Percentiles rank a stretch among this genome's conserved stretches.
phyloP scores from a whole-genome alignment of 2,113 vertebrate genomes.

The Pampusana beccarii region DNA sequence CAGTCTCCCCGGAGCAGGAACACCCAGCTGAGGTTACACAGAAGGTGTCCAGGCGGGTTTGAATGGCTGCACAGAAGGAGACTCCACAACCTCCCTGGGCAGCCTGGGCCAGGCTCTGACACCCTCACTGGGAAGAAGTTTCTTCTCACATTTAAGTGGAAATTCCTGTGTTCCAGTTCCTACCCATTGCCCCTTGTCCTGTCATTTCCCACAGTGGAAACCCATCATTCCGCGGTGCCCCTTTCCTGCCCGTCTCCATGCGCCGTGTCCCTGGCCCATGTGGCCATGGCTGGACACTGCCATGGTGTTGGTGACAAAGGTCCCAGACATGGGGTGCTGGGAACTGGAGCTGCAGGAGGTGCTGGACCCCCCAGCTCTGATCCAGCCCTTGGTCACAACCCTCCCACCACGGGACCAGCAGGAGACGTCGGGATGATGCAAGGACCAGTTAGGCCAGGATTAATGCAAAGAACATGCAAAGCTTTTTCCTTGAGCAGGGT shows the following conservation, averaged over 20 bases:
- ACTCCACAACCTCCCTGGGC: too few species aligned
- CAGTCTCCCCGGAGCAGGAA: too few species aligned
- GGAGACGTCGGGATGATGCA: background rate
- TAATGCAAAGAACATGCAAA: background rate
- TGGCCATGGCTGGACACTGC: background rate
- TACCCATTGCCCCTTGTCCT: too few species aligned
- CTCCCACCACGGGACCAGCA: background rate
- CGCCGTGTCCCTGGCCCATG: rapidly evolving
- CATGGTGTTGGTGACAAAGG: background rate
- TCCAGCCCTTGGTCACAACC: rapidly evolving
- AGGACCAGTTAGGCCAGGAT: background rate
- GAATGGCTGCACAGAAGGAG: too few species aligned
- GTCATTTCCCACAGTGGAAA: background rate
- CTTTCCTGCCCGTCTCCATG: rapidly evolving
- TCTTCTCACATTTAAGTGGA: too few species aligned
- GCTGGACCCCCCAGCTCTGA: background rate
- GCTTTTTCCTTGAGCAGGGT: background rate
- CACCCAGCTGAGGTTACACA: too few species aligned
- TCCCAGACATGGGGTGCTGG: background rate
- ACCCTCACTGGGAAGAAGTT: too few species aligned
- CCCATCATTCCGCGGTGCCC: rapidly evolving
- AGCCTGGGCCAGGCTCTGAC: too few species aligned
- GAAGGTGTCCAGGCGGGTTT: too few species aligned
- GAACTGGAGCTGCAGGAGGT: background rate
- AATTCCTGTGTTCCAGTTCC: too few species aligned